A percentile compares a stretch with the other conserved stretches of the same genome.
Evolutionary conservation across 1,140 invertebrate species (phyloP).

Genomic region (Glomeris maerens): DNA sequence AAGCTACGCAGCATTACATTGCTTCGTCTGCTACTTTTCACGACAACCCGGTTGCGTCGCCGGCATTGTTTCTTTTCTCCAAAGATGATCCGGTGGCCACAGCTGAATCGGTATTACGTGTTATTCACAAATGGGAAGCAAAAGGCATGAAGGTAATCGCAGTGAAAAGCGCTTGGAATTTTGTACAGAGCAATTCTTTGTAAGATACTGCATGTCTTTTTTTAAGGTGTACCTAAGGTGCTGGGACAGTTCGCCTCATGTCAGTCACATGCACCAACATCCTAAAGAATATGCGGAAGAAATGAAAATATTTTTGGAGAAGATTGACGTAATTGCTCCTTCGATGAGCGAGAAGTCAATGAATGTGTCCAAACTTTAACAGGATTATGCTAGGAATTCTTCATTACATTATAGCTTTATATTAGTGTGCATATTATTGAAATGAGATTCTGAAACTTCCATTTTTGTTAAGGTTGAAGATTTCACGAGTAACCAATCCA

Average conservation of each 20-base stretch:
- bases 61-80: conserved; percentile 65
- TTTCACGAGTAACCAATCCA: too few relatives aligned
- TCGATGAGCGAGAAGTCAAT: too few relatives aligned
- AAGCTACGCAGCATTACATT: conserved; percentile 64
- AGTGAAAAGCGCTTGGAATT: too few relatives aligned
- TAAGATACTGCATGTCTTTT: too few relatives aligned
- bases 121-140: conserved; percentile 45
- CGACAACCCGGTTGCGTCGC: conserved; percentile 49
- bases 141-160: conserved; percentile 41
- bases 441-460: too few relatives aligned
- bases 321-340: conserved; percentile 27
- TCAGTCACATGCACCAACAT: conserved; percentile 59
- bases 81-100: conserved; percentile 63
- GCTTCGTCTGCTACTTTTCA: conserved; percentile 67
- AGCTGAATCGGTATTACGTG: conserved; percentile 45
- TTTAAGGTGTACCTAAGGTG: conserved; percentile 61
- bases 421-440: too few relatives aligned
- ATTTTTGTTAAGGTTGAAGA: too few relatives aligned
- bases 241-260: conserved; percentile 70
- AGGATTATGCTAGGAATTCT: too few relatives aligned
- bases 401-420: too few relatives aligned
- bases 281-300: conserved; percentile 61
- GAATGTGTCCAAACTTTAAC: too few relatives aligned
- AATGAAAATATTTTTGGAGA: conserved; percentile 49
- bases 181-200: too few relatives aligned